These are phyloP conservation scores for Heteromurus nitidus DNA, from an alignment of 2,888 invertebrate species.

Conservation along the genomic window DNA sequence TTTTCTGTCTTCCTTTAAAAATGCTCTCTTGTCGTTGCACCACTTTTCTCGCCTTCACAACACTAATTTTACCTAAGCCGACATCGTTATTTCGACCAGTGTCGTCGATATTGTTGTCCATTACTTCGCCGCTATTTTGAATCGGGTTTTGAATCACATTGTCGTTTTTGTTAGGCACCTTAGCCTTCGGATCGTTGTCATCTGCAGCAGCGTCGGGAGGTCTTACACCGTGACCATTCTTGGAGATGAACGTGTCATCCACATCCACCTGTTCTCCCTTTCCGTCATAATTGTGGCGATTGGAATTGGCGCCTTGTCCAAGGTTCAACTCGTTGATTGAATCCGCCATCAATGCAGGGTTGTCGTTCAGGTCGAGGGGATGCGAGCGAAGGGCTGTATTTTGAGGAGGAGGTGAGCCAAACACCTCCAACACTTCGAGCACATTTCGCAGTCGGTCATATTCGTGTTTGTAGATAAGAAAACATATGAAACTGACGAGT, in stretches of 20 bases:
- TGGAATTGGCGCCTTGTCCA: background rate
- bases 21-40: constrained; percentile 45
- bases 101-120: constrained; percentile 44
- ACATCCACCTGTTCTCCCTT: background rate
- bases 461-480: constrained; percentile 89
- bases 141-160: constrained; percentile 50
- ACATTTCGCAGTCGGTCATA: constrained; percentile 89
- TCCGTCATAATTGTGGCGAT: constrained; percentile 14
- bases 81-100: constrained; percentile 36
- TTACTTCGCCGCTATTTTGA: constrained; percentile 53
- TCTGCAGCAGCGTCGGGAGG: constrained; percentile 29
- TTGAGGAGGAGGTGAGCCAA: constrained; percentile 80
- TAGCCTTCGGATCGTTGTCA: background rate
- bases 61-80: constrained; percentile 34
- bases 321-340: constrained; percentile 52
- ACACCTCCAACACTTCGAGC: constrained; percentile 89
- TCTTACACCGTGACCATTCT: constrained; percentile 48
- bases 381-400: constrained; percentile 10
- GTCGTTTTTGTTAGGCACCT: background rate
- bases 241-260: constrained; percentile 37
- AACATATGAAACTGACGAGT: constrained; percentile 82
- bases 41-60: constrained; percentile 32
- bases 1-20: constrained; percentile 22
- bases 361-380: constrained; percentile 30
- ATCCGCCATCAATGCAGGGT: constrained; percentile 29